Evolutionary conservation across 37 sponge, comb jelly and placozoan genomes (phyloP).

Genomic region (Crambe crambe): DNA sequence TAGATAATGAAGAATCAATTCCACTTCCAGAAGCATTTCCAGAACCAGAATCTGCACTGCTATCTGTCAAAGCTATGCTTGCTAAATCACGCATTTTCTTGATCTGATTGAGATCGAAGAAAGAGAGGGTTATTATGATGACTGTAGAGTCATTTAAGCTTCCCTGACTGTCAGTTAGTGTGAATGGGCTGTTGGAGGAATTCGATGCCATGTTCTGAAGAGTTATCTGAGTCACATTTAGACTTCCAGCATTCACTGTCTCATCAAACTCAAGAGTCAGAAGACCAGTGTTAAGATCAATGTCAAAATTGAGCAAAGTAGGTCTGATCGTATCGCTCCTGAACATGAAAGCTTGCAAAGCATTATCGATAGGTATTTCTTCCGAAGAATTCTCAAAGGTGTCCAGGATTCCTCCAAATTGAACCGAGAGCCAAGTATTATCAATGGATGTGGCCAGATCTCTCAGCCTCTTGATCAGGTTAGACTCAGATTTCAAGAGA

Average conservation of each 20-base stretch:
- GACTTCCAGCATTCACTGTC: conserved; percentile 63
- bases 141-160: conserved; percentile 63
- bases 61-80: not conserved
- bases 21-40: not conserved
- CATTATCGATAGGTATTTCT: conserved; percentile 22
- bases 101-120: conserved; percentile 82
- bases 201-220: conserved; percentile 46
- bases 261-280: conserved; percentile 78
- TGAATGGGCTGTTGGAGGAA: conserved; percentile 18
- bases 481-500: conserved; percentile 57
- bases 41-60: conserved; percentile 8
- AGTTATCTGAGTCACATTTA: conserved; percentile 65
- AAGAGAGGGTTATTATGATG: conserved; percentile 52
- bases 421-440: conserved; percentile 75
- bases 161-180: conserved; percentile 61
- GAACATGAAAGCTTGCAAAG: conserved; percentile 30
- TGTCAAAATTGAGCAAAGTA: conserved; percentile 45
- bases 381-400: conserved; percentile 45
- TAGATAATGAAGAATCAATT: not conserved
- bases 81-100: conserved; percentile 79
- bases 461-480: conserved; percentile 76
- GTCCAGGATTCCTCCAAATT: conserved; percentile 48
- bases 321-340: conserved; percentile 70
- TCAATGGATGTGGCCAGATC: conserved; percentile 54
- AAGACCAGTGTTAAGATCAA: conserved; percentile 63